phyloP scores from a whole-genome alignment of 2,113 vertebrate species.

The Phrynosoma blainvillii region DNA sequence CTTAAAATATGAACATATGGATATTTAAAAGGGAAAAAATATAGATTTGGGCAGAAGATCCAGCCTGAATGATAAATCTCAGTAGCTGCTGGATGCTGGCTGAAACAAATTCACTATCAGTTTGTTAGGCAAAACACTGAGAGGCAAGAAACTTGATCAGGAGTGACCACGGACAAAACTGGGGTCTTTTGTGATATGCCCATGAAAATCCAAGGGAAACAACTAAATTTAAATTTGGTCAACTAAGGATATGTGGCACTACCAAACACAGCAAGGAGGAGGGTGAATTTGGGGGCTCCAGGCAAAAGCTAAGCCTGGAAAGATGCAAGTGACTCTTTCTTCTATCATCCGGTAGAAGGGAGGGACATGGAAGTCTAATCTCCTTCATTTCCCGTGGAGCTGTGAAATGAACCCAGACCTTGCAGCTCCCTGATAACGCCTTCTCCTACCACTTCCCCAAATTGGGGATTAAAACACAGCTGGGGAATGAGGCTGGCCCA shows the following conservation, averaged over 20 bases:
- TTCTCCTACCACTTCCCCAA: background rate
- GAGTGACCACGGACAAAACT: background rate
- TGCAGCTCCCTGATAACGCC: background rate
- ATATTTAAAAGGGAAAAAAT: background rate
- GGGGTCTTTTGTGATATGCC: background rate
- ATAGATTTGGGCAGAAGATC: background rate
- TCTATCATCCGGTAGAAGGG: background rate
- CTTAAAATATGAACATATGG: background rate
- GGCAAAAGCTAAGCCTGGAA: background rate
- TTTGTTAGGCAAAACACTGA: background rate
- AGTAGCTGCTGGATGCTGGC: background rate
- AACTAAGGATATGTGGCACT: background rate
- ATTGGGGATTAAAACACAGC: background rate
- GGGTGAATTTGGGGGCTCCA: background rate
- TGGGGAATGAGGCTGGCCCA: background rate
- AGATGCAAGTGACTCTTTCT: too few species aligned
- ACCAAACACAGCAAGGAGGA: background rate
- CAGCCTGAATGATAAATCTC: background rate
- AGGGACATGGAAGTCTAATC: background rate
- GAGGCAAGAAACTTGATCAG: background rate
- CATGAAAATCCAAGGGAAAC: background rate
- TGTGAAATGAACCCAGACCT: background rate
- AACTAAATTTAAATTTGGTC: too few species aligned
- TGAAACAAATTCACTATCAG: background rate
- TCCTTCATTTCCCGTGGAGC: background rate